Conservation (phyloP, 2,113 vertebrate species). For the Lamprotornis superbus region DNA sequence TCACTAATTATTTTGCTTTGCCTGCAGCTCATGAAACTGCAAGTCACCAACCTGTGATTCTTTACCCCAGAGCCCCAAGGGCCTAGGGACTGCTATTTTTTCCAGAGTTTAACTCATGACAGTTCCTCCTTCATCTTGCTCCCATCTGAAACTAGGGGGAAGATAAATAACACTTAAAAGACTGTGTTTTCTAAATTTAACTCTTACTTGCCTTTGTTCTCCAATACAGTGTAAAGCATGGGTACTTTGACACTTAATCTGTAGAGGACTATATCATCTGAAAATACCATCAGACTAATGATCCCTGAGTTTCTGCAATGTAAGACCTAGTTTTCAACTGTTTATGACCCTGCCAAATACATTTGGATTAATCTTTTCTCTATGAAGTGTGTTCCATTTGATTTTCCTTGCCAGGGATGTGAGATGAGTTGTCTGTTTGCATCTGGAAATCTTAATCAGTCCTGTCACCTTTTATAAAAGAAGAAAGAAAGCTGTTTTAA, state of each 20-base stretch:
- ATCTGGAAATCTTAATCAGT: conserved; percentile 51
- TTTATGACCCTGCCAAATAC: neutral
- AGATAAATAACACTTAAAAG: neutral
- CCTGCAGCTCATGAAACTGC: neutral
- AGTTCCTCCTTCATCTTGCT: neutral
- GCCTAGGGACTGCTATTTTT: neutral
- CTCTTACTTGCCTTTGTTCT: neutral
- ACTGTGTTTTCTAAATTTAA: neutral
- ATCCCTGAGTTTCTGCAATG: neutral
- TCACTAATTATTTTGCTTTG: neutral
- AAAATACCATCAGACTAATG: neutral
- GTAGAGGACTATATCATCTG: neutral
- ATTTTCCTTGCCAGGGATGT: neutral
- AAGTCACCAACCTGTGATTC: neutral
- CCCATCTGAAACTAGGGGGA: neutral
- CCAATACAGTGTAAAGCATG: neutral
- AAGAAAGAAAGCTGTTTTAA: conserved; percentile 68
- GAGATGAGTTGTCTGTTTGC: conserved; percentile 21
- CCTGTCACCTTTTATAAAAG: conserved; percentile 62
- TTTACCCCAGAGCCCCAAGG: neutral
- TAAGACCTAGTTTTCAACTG: neutral
- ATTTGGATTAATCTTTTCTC: neutral
- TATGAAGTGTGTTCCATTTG: neutral
- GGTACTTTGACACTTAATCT: neutral
- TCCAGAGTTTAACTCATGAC: neutral